Conservation (phyloP, 2,113 vertebrate species). For the Oncorhynchus kisutch region DNA sequence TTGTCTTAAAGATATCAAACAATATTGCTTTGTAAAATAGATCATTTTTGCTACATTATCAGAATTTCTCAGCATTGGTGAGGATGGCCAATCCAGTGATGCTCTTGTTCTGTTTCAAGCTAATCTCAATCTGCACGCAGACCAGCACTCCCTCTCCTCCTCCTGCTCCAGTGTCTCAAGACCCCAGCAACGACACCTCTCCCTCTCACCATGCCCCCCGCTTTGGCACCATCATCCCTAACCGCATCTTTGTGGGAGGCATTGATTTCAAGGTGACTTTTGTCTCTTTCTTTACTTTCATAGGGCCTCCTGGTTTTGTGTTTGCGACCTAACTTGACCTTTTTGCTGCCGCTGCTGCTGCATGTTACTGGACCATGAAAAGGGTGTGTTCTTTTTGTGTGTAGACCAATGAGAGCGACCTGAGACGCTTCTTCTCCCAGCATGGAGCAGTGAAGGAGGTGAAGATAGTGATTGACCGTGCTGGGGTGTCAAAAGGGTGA, state of each 20-base stretch:
- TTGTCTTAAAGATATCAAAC: too few relatives aligned
- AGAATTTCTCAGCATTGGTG: too few relatives aligned
- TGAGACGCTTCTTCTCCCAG: slow-evolving; percentile 82
- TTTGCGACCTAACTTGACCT: not conserved
- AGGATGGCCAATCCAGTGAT: too few relatives aligned
- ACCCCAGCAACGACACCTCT: slow-evolving; percentile 30
- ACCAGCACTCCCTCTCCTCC: slow-evolving; percentile 71
- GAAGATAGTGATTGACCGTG: slow-evolving; percentile 85
- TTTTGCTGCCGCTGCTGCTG: too few relatives aligned
- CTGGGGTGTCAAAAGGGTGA: slow-evolving; percentile 85
- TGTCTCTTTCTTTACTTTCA: not conserved
- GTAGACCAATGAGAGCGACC: slow-evolving; percentile 82
- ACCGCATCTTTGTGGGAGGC: slow-evolving; percentile 88
- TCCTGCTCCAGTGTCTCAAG: slow-evolving; percentile 63
- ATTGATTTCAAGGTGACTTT: slow-evolving; percentile 80
- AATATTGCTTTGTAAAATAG: too few relatives aligned
- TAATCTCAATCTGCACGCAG: slow-evolving; percentile 52
- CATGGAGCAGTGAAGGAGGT: slow-evolving; percentile 85
- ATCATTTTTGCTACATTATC: too few relatives aligned
- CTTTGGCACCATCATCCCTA: slow-evolving; percentile 80
- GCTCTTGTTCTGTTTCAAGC: too few relatives aligned
- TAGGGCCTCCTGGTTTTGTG: not conserved
- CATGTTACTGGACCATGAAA: too few relatives aligned
- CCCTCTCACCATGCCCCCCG: slow-evolving; percentile 54
- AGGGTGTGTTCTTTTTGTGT: not conserved